Evolutionary conservation across 2,888 invertebrate genomes (phyloP), one percentile per base, ranked within the genome.

Genomic region (Aricia artaxerxes): DNA sequence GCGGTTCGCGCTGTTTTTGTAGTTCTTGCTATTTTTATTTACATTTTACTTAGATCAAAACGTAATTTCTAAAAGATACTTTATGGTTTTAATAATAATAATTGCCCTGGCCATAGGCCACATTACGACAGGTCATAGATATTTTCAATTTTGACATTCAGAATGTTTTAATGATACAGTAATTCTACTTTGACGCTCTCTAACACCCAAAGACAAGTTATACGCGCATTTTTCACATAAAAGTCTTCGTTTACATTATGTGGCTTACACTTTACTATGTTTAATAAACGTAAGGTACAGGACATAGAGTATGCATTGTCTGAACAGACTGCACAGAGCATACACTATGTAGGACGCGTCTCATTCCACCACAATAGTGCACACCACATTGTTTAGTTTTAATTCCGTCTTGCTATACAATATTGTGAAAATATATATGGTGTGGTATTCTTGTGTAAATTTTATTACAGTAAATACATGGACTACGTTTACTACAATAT

Each of bases 361-460:
- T 69, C 69, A 69, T 69, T 69, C 31, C 35, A 38, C 69, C 35
- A 69, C 69, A 69, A 38, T 69, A 6, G 64, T 31, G 64, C 64
- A 24, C 69, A 38, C 69, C 31, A 35, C 35, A 69, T 69, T 69
- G 69, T 69, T 69, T 69, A 69, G 13, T 69, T 69, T 69, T 69
- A 69, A 69, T 69, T 69, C 64, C 1, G 31, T 69, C 69, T 38
- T 69, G 69, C 69, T 35, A 13, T 69, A 5, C 13, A 69, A 16
- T 69, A 69, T 69, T 13, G 69, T 69, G 4, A 11, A 69, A 69
- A 64, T 31, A 31, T 24, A 24, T 24, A 24, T 24, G 24, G 24
- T 24, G 4, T 5, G 35, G 35, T 35, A 11, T 69, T 69, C 69
- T 69, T 35, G 69, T 38, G 69, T 13, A 69, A 64, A 69, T 61